Evolutionary conservation across 1,140 invertebrate genomes (phyloP).

Genomic region (Goniozus legneri): DNA sequence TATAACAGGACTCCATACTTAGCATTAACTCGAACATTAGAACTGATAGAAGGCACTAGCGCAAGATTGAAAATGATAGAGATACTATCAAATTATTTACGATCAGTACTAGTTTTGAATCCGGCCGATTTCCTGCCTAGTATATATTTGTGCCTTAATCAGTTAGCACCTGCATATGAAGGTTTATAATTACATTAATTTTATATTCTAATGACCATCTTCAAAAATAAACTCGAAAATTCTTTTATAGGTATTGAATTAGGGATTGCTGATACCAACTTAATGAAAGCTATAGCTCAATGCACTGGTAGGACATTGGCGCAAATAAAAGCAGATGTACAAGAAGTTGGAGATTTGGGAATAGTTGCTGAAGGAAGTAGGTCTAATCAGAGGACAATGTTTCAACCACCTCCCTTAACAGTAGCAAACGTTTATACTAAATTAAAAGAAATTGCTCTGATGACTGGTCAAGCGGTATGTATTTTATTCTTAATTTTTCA

Average conservation of each 20-base stretch:
- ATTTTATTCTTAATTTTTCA: no score
- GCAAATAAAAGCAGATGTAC: conserved; percentile 82
- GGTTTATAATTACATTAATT: conserved; percentile 48
- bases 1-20: conserved; percentile 89
- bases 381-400: conserved; percentile 87
- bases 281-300: conserved; percentile 94
- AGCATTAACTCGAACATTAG: conserved; percentile 85
- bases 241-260: conserved; percentile 63
- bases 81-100: conserved; percentile 90
- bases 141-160: conserved; percentile 94
- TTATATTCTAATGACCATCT: conserved; percentile 10
- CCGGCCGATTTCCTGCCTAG: conserved; percentile 86
- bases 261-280: conserved; percentile 88
- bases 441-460: conserved; percentile 85
- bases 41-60: conserved; percentile 86
- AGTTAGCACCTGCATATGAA: conserved; percentile 92
- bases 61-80: conserved; percentile 92
- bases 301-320: conserved; percentile 83
- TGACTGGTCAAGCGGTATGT: conserved; percentile 74
- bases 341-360: conserved; percentile 83
- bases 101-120: conserved; percentile 84
- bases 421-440: conserved; percentile 76
- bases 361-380: conserved; percentile 89
- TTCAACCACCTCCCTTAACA: conserved; percentile 66
- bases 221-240: conserved; percentile 4